Base-by-base conservation (phyloP, 2,888 invertebrate species). In the Pecten maximus region DNA sequence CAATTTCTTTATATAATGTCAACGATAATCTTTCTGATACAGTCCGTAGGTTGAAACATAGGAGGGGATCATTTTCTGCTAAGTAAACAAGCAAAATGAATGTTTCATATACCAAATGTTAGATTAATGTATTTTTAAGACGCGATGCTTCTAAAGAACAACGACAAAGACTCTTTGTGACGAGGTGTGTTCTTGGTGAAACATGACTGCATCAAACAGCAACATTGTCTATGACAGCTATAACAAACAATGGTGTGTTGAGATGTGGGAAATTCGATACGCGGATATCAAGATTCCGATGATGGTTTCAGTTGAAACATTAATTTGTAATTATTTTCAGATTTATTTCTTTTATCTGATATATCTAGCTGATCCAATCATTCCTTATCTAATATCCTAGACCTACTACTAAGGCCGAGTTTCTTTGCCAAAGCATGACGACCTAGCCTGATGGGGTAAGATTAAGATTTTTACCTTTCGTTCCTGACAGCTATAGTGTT, bases 41-140 rank as follows among this genome's bases (percentile, higher is more conserved):
- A 28, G 16, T 23, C 23, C 23, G 12, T 35, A 35, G 74, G 28
- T 74, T 28, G 28, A 74, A 74, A 74, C 74, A 74, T 74, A 74
- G 74, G 28, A 74, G 35, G 74, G 35, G 74, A 74, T 35, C 4
- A 74, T 15, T 74, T 74, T 28, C 74, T 12, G 74, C 28, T 8
- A 35, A 12, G 74, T 74, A 35, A 74, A 74, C 74, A 74, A 74
- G 15, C 35, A 74, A 74, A 74, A 74, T 35, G 74, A 74, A 74
- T 74, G 74, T 74, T 74, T 74, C 74, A 74, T 74, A 15, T 35
- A 74, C 74, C 74, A 74, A 74, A 74, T 74, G 28, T 74, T 74
- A 35, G 12, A 74, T 74, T 74, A 74, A 74, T 74, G 74, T 74
- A 35, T 74, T 74, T 74, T 74, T 74, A 74, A 74, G 15, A 74